These are phyloP conservation scores for Crypturellus tataupa DNA, from an alignment of 2,797 vertebrate genomes.

Conservation along the genomic window DNA sequence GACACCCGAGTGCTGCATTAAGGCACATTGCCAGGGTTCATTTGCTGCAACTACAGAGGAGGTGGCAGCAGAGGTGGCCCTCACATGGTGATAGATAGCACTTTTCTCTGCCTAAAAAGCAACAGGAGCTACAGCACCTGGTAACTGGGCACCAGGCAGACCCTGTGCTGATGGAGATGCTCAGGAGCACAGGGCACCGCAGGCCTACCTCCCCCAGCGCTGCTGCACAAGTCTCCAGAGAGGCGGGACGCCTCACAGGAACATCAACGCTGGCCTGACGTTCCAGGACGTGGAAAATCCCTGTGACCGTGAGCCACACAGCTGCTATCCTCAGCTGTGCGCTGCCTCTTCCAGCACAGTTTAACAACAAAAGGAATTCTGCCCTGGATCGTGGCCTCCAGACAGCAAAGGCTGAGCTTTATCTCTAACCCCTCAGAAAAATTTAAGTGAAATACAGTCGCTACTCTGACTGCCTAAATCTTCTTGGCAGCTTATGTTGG, in stretches of 20 bases:
- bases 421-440: not conserved
- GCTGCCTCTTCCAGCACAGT: not conserved
- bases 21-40: not conserved
- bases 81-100: not conserved
- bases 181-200: rapidly evolving
- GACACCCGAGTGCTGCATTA: not conserved
- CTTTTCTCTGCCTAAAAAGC: not conserved
- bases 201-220: not conserved
- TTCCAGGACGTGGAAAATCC: not conserved
- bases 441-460: not conserved
- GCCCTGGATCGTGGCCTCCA: not conserved
- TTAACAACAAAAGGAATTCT: not conserved
- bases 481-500: not conserved
- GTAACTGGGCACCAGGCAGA: not conserved
- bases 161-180: rapidly evolving
- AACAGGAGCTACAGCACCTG: not conserved
- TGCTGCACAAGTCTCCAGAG: not conserved
- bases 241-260: rapidly evolving
- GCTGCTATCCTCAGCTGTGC: not conserved
- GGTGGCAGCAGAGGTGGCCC: not conserved
- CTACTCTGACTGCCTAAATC: not conserved
- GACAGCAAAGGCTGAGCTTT: not conserved
- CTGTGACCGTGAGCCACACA: not conserved
- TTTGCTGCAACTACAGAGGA: rapidly evolving
- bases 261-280: not conserved